A percentile compares a stretch with the other conserved stretches of the same genome.
phyloP scores from a whole-genome alignment of 2,113 vertebrate species.

The Fulmarus glacialis region DNA sequence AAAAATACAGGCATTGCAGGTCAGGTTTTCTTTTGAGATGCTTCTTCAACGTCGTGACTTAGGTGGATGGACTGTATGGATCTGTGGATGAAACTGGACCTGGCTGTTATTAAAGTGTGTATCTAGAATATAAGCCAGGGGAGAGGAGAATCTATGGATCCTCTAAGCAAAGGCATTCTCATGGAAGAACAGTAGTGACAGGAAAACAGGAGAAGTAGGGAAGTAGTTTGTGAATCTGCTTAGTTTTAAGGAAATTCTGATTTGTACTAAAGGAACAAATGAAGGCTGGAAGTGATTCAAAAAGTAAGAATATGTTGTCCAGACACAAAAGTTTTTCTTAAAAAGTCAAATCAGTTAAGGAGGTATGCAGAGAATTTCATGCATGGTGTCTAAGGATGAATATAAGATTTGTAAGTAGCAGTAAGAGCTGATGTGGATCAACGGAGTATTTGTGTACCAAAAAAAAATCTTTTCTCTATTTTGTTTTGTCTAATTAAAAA shows the following conservation, averaged over 20 bases:
- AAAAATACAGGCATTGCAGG: background rate
- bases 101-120: background rate
- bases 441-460: background rate
- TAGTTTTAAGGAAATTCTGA: background rate
- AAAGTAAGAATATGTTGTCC: background rate
- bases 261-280: background rate
- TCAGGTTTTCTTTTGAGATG: background rate
- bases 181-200: background rate
- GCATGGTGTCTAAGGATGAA: background rate
- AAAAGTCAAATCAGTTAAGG: background rate
- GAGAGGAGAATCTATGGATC: background rate
- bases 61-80: background rate
- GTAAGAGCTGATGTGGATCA: background rate
- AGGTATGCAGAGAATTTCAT: background rate
- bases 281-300: background rate
- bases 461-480: background rate
- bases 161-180: background rate
- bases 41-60: background rate
- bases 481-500: background rate
- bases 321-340: background rate
- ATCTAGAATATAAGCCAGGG: background rate
- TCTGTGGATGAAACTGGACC: background rate
- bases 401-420: background rate
- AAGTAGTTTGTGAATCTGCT: background rate
- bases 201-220: background rate